phyloP scores from a whole-genome alignment of 1,140 invertebrate species.

The Andrena cerasifolii region DNA sequence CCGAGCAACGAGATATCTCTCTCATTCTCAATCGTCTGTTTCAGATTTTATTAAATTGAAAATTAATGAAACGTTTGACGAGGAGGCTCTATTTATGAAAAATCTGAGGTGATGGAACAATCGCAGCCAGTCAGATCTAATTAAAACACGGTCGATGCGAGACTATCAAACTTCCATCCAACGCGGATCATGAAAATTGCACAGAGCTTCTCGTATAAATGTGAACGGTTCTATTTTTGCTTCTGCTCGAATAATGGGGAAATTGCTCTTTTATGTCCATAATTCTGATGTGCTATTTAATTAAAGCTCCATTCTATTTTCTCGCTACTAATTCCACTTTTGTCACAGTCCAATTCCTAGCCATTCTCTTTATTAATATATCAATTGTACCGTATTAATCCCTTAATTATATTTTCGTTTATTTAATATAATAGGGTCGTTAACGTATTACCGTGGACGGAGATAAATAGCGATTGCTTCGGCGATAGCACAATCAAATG shows the following conservation, averaged over 20 bases:
- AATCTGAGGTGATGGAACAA: no score
- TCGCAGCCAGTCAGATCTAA: no score
- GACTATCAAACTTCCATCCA: no score
- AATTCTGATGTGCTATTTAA: background rate
- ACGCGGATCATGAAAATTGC: background rate
- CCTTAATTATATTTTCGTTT: no score
- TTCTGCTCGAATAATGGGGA: background rate
- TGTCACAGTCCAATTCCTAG: background rate
- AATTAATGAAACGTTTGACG: no score
- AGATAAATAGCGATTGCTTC: constrained; percentile 23
- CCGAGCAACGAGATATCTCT: no score
- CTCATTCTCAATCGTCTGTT: no score
- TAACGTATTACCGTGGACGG: background rate
- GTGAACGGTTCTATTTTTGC: background rate
- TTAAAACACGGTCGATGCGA: no score
- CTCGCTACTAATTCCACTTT: background rate
- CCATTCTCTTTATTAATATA: no score
- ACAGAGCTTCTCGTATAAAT: background rate
- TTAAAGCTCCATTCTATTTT: background rate
- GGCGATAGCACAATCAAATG: constrained; percentile 20
- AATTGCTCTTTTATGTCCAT: background rate
- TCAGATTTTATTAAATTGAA: no score
- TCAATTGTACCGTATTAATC: no score
- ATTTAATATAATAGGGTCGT: constrained; percentile 8
- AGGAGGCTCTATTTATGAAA: no score